phyloP scores from a whole-genome alignment of 2,888 invertebrate species.

The Arctia plantaginis region DNA sequence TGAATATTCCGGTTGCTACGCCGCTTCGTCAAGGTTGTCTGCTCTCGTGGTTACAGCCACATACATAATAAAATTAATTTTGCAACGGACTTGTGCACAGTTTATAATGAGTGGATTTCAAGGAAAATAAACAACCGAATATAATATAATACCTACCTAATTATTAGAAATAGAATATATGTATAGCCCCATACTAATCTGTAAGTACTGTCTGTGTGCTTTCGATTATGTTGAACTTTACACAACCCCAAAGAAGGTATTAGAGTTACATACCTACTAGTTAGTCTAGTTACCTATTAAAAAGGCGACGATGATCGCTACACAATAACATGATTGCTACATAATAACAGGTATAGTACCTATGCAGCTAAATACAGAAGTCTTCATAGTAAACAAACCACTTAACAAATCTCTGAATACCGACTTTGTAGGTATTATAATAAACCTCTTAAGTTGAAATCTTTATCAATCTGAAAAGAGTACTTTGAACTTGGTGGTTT shows the following conservation, averaged over 20 bases:
- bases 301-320: too few relatives aligned
- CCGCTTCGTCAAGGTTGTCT: slow-evolving; percentile 55
- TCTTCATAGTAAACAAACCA: background rate
- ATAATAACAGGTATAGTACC: background rate
- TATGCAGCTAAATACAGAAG: background rate
- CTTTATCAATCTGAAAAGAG: background rate
- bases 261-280: background rate
- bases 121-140: slow-evolving; percentile 43
- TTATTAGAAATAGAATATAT: background rate
- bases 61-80: slow-evolving; percentile 46
- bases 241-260: background rate
- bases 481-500: background rate
- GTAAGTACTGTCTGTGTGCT: background rate
- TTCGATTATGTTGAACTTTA: background rate
- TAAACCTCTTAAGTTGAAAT: background rate
- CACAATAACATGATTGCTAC: too few relatives aligned
- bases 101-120: slow-evolving; percentile 24
- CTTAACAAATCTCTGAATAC: background rate
- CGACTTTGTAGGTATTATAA: background rate
- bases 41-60: slow-evolving; percentile 34
- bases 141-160: background rate
- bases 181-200: background rate
- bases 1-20: slow-evolving; percentile 49
- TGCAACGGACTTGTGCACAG: slow-evolving; percentile 33
- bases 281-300: too few relatives aligned